Base-by-base conservation (phyloP, 2,113 vertebrate genomes). In the Hyla sarda region DNA sequence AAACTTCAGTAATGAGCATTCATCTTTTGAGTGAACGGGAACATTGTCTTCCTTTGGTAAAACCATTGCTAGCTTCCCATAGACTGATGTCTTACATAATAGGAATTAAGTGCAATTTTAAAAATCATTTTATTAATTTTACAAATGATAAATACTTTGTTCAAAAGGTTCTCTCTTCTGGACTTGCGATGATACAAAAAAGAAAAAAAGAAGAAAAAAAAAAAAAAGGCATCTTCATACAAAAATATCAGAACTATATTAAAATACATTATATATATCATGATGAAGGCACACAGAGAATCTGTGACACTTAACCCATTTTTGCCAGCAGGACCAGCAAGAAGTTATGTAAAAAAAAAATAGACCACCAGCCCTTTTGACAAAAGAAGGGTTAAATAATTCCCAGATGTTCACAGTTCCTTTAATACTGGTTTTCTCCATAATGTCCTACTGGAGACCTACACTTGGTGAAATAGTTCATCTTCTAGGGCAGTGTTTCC, bases 131-230 rank as follows among this genome's bases (percentile, higher is more conserved):
- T 94, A 94, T 94, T 94, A 87, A 90, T 90, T 81, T 93, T 94
- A 94, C 91, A 94, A 93, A 93, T 41, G 92, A 95, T 95, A 95
- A 95, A 95, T 95, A 94, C 91, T 94, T 93, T 91, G 72, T 30
- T 77, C 83, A 58, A 90, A 91, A 89, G 90, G 89, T 50, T 90
- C 41, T 89, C 86, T 89, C 87, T 88, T 85, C 56, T 77, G 48
- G 56, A 58, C 34, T 65, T 47, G 4, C 12, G 41, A 58, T 45
- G 34, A 75, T 75, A 62, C 56, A 65, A 60, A 73, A 83, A 56
- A 47, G 50, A 73, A 30, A 78, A 32, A n/a, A n/a, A n/a, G n/a
- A n/a, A n/a, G n/a, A n/a, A n/a, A n/a, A n/a, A n/a, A n/a, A n/a
- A n/a, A 78, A 56, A 72, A 83, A 30, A 47, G n/a, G 52, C n/a